Base-by-base conservation (phyloP, 1,140 invertebrate species). In the Archivesica marissinica region DNA sequence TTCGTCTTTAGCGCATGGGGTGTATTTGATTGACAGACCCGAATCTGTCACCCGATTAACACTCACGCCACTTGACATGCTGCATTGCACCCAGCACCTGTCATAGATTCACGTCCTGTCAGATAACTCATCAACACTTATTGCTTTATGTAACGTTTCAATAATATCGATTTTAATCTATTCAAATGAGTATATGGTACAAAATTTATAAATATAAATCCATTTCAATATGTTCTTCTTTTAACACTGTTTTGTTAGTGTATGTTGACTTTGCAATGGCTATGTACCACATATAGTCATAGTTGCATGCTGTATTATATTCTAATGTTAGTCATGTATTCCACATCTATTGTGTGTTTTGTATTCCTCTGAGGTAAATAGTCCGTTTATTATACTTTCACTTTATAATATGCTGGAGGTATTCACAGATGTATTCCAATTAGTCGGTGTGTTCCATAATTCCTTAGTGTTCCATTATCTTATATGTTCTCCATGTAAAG, bases 1-100 rank as follows among this genome's bases (percentile, higher is more conserved):
- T 39, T 90, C 89, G 11, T 91, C 88, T 20, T 88, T 88, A 44
- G 88, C 90, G 23, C 75, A 95, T 28, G 94, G 94, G 17, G 94
- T 94, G 88, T 95, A 95, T 87, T 95, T 95, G 25, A 95, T 94
- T 20, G 92, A 88, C 13, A 90, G 84, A 25, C 88, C 87, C 0
- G 88, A 87, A 25, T 92, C 90, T 72, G 82, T 88, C 39, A 56
- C 56, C 30, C 82, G 84, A 59, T 83, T 83, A n/a, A 35, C 68
- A 17, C 50, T 81, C 25, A 86, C 2, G 30, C 85, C 85, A 59
- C 77, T 82, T 28, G 89, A 80, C 89, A 89, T 89, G 35, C 33
- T 76, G 68, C 76, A 70, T 50, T 23, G 30, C 64, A 38, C 23
- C 25, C 54, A 28, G 25, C 70, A 47, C 28, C 30, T 28, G 15